These are phyloP conservation scores for Macquaria ambigua DNA, from an alignment of 2,113 vertebrate species.

Conservation along the genomic window DNA sequence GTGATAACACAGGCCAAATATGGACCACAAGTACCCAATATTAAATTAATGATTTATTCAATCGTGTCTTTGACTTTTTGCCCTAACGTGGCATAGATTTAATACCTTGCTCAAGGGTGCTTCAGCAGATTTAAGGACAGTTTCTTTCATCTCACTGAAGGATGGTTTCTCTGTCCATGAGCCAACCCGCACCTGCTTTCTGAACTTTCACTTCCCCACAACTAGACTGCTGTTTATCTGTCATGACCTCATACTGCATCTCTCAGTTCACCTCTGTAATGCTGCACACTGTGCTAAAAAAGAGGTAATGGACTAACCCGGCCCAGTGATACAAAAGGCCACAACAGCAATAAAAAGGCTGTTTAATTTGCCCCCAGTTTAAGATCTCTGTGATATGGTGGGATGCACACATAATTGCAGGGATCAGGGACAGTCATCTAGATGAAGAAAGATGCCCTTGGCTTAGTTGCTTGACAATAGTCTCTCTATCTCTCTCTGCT, in stretches of 20 bases:
- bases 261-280: conserved; percentile 21
- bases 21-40: background rate
- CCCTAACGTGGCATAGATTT: background rate
- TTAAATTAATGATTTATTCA: background rate
- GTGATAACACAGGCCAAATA: background rate
- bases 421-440: conserved; percentile 62
- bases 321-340: conserved; percentile 31
- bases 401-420: conserved; percentile 59
- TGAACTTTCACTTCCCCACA: conserved; percentile 34
- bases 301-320: conserved; percentile 52
- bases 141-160: conserved; percentile 3
- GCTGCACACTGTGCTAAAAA: conserved; percentile 11
- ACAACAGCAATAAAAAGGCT: conserved; percentile 51
- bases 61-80: background rate
- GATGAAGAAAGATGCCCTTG: conserved; percentile 68
- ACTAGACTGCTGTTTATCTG: conserved; percentile 54
- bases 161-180: background rate
- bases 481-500: conserved; percentile 14
- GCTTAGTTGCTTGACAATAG: conserved; percentile 37
- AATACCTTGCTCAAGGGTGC: background rate
- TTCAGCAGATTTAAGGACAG: background rate
- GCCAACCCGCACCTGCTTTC: background rate
- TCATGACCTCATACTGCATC: conserved; percentile 40
- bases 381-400: conserved; percentile 66
- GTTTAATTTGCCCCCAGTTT: conserved; percentile 59